phyloP scores from a whole-genome alignment of 1,140 invertebrate species.

The Zaprionus ghesquierei region DNA sequence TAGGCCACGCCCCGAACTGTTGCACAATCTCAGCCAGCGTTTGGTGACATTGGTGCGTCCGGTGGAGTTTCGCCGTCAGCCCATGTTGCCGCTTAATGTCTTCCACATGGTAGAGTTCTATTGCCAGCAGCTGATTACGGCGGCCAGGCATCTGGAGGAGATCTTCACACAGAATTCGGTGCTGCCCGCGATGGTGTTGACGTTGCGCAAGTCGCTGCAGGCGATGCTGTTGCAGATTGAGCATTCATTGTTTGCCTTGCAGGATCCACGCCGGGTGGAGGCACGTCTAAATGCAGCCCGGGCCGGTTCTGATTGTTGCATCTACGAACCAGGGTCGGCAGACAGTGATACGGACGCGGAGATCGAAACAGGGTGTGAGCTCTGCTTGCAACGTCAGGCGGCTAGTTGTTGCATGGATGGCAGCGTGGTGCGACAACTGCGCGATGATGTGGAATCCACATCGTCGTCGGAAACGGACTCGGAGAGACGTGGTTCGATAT shows the following conservation, averaged over 20 bases:
- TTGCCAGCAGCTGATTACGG: conserved; percentile 1
- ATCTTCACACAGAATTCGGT: background rate
- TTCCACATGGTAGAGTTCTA: background rate
- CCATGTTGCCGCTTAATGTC: background rate
- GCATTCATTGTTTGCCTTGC: background rate
- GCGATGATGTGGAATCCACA: background rate
- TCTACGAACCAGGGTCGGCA: no score
- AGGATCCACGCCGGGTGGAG: background rate
- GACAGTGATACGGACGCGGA: background rate
- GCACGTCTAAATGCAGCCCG: no score
- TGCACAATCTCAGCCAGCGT: background rate
- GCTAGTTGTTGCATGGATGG: background rate
- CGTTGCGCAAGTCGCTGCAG: background rate
- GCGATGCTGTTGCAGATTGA: background rate
- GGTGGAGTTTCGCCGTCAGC: background rate
- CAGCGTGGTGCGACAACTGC: background rate
- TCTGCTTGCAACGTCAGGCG: no score
- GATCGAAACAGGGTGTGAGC: background rate
- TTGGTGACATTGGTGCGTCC: background rate
- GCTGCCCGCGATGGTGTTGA: background rate
- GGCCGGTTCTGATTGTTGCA: no score
- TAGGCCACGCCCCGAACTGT: background rate
- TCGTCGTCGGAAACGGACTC: background rate
- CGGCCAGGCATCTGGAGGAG: background rate
- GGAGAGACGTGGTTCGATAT: background rate